phyloP scores from a whole-genome alignment of 2,113 vertebrate species.

The Psophia crepitans region DNA sequence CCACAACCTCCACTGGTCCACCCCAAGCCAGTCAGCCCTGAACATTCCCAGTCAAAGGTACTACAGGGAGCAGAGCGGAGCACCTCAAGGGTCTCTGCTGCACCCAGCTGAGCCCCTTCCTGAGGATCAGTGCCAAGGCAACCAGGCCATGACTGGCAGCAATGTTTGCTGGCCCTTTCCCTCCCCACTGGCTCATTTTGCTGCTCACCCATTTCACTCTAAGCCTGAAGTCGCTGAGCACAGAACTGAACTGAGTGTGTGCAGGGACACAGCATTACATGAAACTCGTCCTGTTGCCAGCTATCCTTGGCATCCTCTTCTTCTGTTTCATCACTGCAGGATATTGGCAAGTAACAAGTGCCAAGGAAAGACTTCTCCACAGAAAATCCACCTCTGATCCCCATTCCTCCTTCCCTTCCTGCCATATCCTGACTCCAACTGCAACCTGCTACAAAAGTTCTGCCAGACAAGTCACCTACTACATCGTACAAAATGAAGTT shows the following conservation, averaged over 20 bases:
- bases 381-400: not conserved
- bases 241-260: not conserved
- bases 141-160: not conserved
- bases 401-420: not conserved
- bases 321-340: not conserved
- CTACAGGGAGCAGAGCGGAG: not conserved
- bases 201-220: not conserved
- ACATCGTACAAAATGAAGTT: not conserved
- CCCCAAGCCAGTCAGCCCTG: not conserved
- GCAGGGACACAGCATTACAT: not conserved
- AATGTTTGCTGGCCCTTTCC: not conserved
- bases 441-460: conserved; percentile 9
- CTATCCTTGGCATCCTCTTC: not conserved
- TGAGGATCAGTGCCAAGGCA: not conserved
- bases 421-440: not conserved
- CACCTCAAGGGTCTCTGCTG: not conserved
- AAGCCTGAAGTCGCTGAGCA: not conserved
- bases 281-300: not conserved
- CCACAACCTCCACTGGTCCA: not conserved
- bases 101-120: not conserved
- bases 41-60: not conserved
- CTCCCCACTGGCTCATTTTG: not conserved
- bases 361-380: not conserved
- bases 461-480: not conserved
- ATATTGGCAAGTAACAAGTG: not conserved